Evolutionary conservation across 1,140 invertebrate genomes (phyloP), one percentile per base, ranked within the genome.

Genomic region (Lanistes nyassanus): DNA sequence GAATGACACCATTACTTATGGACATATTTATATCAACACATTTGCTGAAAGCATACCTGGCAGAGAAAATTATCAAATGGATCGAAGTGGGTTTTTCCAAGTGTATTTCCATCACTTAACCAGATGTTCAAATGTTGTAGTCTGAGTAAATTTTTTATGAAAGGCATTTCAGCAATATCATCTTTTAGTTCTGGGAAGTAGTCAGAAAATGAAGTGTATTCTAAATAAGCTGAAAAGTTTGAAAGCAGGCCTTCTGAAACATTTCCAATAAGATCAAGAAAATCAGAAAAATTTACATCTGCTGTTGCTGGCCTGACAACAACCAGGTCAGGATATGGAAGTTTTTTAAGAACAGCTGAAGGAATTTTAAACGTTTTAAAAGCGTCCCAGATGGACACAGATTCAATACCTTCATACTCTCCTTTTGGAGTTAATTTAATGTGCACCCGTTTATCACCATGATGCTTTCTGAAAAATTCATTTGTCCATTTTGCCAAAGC

Each of bases 41-140:
- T n/a, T 66, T 66, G 1, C 23, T 66, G 13, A n/a, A n/a, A 39
- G 74, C 39, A 51, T 79, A 88, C 86, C 85, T 87, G 85, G 76
- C 86, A 87, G 9, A 88, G 79, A 60, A 87, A 84, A 70, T 88
- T 88, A 74, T 88, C 87, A 82, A 82, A 88, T 34, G 83, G 83
- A 76, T 88, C 87, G 83, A 88, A 88, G 68, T 88, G 87, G 21
- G 85, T 58, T 79, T 85, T 87, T 76, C 87, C 87, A 6, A 88
- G 53, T 29, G 87, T 88, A 60, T 86, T 86, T 7, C 87, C 87
- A 83, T 87, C 85, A 83, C 87, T 88, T 3, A 88, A 78, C 87
- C 87, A 88, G 26, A 88, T 85, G 66, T 88, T 88, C 6, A 82
- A 67, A 72, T 86, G 84, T 39, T 81, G 75, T 58, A 82, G 70